Conservation (phyloP, 30 jellyfish, hydroid and myxozoan genomes). For the Turritopsis rubra region DNA sequence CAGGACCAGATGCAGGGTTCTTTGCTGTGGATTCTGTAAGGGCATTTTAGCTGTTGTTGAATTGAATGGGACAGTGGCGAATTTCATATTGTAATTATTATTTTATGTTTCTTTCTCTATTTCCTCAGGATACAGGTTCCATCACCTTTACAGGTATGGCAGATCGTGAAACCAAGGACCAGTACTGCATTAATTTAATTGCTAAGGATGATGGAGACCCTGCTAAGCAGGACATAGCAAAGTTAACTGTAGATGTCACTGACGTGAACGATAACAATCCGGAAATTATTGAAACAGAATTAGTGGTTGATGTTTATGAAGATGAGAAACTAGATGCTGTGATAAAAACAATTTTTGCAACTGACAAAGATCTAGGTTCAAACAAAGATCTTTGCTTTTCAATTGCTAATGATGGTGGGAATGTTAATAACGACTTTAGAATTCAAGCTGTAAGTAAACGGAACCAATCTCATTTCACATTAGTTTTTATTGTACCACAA, state of each 20-base stretch:
- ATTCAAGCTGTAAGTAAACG: neutral
- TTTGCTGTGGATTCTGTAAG: neutral
- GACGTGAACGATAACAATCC: constrained; percentile 73
- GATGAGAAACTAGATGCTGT: neutral
- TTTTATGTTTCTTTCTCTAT: neutral
- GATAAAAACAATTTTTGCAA: constrained; percentile 18
- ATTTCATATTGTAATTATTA: too few relatives aligned
- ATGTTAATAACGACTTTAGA: constrained; percentile 24
- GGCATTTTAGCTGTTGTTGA: neutral
- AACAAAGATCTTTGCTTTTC: neutral
- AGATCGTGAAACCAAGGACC: constrained; percentile 13
- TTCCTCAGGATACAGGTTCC: neutral
- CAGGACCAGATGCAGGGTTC: neutral
- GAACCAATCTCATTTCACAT: too few relatives aligned
- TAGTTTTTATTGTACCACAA: too few relatives aligned
- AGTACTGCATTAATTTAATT: neutral
- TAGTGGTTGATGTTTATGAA: constrained; percentile 24
- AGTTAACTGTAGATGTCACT: neutral
- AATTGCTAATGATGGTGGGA: constrained; percentile 46
- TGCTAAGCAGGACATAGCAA: neutral
- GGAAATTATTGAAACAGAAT: neutral
- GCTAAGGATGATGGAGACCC: neutral
- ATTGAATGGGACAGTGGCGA: neutral
- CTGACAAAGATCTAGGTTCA: constrained; percentile 37
- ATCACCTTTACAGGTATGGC: neutral